phyloP scores from a whole-genome alignment of 1,140 invertebrate species.

The Samia ricini region DNA sequence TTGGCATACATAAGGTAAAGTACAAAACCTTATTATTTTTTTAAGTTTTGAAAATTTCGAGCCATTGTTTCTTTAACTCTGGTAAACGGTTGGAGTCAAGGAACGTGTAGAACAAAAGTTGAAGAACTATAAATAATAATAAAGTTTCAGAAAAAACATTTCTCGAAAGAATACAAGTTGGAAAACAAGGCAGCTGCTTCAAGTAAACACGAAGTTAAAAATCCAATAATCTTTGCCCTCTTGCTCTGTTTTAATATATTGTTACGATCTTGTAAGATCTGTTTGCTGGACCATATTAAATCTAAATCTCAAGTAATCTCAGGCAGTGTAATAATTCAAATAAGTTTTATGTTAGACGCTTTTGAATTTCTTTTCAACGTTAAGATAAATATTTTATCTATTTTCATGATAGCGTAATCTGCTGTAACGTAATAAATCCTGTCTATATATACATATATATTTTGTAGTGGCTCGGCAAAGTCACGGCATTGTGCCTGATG shows the following conservation, averaged over 20 bases:
- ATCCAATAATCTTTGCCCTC: conserved; percentile 33
- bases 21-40: too few species aligned
- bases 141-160: conserved; percentile 34
- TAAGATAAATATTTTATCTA: not conserved
- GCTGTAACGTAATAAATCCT: too few species aligned
- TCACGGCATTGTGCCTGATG: too few species aligned
- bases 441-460: too few species aligned
- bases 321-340: not conserved
- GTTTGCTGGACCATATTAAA: conserved; percentile 4
- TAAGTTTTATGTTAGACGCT: not conserved
- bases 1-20: too few species aligned
- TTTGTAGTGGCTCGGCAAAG: too few species aligned
- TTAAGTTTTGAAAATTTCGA: too few species aligned
- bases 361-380: not conserved
- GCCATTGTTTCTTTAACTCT: too few species aligned
- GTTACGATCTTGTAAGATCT: conserved; percentile 4
- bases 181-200: conserved; percentile 31
- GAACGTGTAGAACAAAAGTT: too few species aligned
- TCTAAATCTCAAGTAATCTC: not conserved
- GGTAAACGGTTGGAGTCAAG: too few species aligned
- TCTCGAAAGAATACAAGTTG: conserved; percentile 28
- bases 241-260: conserved; percentile 19
- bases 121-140: too few species aligned
- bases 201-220: conserved; percentile 35
- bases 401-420: not conserved